These are phyloP conservation scores for Anableps anableps DNA, from an alignment of 2,797 vertebrate species.

Conservation along the genomic window DNA sequence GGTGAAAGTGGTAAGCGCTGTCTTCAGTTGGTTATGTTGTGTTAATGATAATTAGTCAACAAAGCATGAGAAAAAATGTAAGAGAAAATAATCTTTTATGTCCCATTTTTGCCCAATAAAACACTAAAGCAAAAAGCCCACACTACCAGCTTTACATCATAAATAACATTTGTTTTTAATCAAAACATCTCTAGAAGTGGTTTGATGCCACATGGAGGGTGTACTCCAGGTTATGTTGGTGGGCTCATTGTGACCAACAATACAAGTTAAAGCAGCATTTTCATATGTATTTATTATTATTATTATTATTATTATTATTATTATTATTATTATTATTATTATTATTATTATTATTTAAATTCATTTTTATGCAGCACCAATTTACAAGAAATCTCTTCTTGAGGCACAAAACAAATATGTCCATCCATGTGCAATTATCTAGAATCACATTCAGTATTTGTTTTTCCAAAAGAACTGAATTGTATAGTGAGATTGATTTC, in stretches of 20 bases:
- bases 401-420: not conserved
- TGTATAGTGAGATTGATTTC: not conserved
- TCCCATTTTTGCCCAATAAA: not conserved
- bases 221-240: not conserved
- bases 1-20: not conserved
- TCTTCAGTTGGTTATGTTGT: not conserved
- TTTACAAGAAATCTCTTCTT: not conserved
- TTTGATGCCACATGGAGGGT: not conserved
- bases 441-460: not conserved
- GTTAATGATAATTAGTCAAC: not conserved
- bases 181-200: not conserved
- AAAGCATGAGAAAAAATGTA: not conserved
- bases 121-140: not conserved
- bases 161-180: constrained; percentile 1
- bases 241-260: not conserved
- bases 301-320: not conserved
- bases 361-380: not conserved
- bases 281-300: not conserved
- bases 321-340: not conserved
- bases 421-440: not conserved
- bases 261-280: not conserved
- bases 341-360: not conserved
- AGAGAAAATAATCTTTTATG: not conserved
- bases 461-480: not conserved
- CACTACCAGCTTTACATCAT: not conserved